These are phyloP conservation scores for Cerastis rubricosa DNA, from an alignment of 2,888 invertebrate species.

Conservation along the genomic window DNA sequence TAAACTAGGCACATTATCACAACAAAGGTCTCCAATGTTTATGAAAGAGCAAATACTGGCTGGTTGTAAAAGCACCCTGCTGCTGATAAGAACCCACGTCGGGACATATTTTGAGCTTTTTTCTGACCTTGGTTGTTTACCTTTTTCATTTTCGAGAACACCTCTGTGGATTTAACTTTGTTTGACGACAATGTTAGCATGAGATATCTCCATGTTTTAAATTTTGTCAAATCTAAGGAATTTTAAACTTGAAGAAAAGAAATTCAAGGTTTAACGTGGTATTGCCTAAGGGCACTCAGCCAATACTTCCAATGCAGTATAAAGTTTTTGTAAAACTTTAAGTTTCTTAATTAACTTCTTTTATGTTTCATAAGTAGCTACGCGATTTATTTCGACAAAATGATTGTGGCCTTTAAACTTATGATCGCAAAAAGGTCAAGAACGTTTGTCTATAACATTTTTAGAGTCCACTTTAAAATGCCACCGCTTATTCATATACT, in stretches of 20 bases:
- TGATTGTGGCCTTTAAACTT: constrained; percentile 68
- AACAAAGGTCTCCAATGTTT: constrained; percentile 74
- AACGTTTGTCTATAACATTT: constrained; percentile 65
- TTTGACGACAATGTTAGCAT: constrained; percentile 48
- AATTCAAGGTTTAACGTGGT: constrained; percentile 43
- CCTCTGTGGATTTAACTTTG: constrained; percentile 41
- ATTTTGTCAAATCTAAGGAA: constrained; percentile 38
- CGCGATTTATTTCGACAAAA: constrained; percentile 65
- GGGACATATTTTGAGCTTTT: constrained; percentile 56
- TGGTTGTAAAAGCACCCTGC: constrained; percentile 74
- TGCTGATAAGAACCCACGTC: constrained; percentile 70
- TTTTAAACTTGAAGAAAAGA: constrained; percentile 23
- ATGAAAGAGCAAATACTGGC: constrained; percentile 78
- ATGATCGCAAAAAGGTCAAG: constrained; percentile 73
- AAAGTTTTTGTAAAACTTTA: constrained; percentile 46
- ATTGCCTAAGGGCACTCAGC: constrained; percentile 41
- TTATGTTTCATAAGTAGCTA: constrained; percentile 52
- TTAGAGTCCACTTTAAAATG: constrained; percentile 69
- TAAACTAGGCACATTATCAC: constrained; percentile 70
- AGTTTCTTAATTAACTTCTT: constrained; percentile 56
- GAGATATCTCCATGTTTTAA: constrained; percentile 47
- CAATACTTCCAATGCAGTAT: constrained; percentile 41
- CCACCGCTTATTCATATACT: constrained; percentile 58
- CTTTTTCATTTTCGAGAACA: constrained; percentile 44
- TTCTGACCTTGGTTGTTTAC: constrained; percentile 56